Base-by-base conservation (phyloP, 37 sponge, comb jelly and placozoan genomes). In the Ianthella basta region DNA sequence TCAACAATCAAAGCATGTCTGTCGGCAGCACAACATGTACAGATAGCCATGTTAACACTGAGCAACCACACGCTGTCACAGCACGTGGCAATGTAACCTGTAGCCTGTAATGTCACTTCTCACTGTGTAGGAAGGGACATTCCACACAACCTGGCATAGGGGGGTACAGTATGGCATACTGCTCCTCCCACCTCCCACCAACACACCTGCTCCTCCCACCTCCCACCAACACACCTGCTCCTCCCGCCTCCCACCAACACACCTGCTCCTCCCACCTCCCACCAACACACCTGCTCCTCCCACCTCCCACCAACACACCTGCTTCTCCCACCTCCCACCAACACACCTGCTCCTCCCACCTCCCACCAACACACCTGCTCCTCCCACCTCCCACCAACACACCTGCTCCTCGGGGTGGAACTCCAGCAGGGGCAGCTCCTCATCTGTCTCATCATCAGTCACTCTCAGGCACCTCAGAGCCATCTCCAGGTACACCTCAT, bases 231-330 rank as follows among this genome's bases (percentile, higher is more conserved):
- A 69, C 70, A 30, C 70, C 29, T 16, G n/a, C n/a, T n/a, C 8
- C 50, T 55, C 83, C 72, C 60, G 50, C 79, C 36, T 35, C 88
- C 54, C 78, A 84, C 24, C 25, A 67, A 53, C 75, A 67, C n/a
- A 77, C 65, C 25, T 56, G 35, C 60, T 38, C 55, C 34, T 8
- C 14, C 59, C 61, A 65, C 33, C 66, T 19, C 20, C 53, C 33
- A 16, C 63, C 80, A 0, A 68, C 65, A 10, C 6, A 44, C 50
- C 3, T 8, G 8, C 50, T 8, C 50, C 50, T 44, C 50, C 50
- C 50, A 10, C 50, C 50, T 44, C 50, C 50, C 50, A 44, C 50
- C 50, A 3, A 44, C 50, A 44, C 50, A 44, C 50, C 56, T 18
- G 60, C 60, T 70, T 15, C 70, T 81, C 73, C 19, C 30, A 18